Conservation (phyloP, 1,140 invertebrate genomes). For the Metopolophium dirhodum region DNA sequence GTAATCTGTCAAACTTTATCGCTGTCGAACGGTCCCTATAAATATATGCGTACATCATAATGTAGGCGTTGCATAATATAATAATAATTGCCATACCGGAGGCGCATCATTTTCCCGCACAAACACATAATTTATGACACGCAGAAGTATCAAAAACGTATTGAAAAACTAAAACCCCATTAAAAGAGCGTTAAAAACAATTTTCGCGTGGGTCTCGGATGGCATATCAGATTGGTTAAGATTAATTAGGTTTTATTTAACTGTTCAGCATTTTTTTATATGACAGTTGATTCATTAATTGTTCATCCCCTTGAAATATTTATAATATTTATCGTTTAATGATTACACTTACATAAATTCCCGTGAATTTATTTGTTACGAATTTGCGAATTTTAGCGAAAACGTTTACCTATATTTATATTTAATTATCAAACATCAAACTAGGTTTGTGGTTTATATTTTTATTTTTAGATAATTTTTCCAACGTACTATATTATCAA, state of each 20-base stretch:
- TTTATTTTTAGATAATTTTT: no score
- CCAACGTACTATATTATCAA: no score
- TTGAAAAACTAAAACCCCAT: not conserved
- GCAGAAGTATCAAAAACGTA: not conserved
- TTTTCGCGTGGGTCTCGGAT: not conserved
- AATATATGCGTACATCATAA: not conserved
- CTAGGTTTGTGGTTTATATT: no score
- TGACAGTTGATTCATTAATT: not conserved
- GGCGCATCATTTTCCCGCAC: not conserved
- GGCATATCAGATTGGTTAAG: not conserved
- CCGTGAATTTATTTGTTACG: not conserved
- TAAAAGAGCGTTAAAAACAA: not conserved
- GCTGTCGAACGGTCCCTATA: not conserved
- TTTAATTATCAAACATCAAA: no score
- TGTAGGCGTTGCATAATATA: not conserved
- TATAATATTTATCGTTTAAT: not conserved
- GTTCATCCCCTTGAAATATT: not conserved
- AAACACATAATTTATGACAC: not conserved
- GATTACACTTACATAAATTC: not conserved
- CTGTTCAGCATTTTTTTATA: not conserved
- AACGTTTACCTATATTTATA: no score
- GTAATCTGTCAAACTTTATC: slow-evolving; percentile 9
- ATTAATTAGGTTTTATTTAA: not conserved
- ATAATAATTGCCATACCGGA: not conserved
- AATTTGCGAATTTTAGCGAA: no score